phyloP scores from a whole-genome alignment of 2,888 invertebrate species.

The Parnassius smintheus region DNA sequence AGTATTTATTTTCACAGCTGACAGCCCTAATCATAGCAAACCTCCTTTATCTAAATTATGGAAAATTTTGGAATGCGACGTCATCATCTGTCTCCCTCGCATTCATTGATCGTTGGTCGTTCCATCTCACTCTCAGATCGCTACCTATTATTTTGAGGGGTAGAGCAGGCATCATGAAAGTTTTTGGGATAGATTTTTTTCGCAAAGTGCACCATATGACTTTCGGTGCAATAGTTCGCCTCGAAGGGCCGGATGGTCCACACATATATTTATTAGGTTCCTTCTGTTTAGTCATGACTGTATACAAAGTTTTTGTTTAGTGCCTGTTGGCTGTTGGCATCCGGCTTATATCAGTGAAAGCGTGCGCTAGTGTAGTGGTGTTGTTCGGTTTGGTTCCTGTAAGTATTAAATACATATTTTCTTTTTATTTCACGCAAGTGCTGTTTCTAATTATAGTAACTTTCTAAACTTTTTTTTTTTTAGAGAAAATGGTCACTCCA shows the following conservation, averaged over 20 bases:
- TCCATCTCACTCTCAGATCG: slow-evolving; percentile 52
- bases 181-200: slow-evolving; percentile 77
- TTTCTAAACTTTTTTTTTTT: no score
- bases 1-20: slow-evolving; percentile 23
- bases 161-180: slow-evolving; percentile 73
- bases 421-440: no score
- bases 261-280: slow-evolving; percentile 24
- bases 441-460: no score
- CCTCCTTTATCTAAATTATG: slow-evolving; percentile 79
- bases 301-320: slow-evolving; percentile 28
- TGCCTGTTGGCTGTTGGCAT: slow-evolving; percentile 28
- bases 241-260: slow-evolving; percentile 31
- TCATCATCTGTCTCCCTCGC: slow-evolving; percentile 54
- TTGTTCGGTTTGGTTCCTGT: background rate
- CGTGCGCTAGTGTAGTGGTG: slow-evolving; percentile 11
- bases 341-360: slow-evolving; percentile 27
- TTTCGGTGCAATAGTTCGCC: slow-evolving; percentile 54
- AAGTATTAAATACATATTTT: background rate
- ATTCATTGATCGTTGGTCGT: slow-evolving; percentile 41
- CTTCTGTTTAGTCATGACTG: slow-evolving; percentile 29
- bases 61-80: slow-evolving; percentile 78
- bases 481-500: no score
- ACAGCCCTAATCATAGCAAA: slow-evolving; percentile 79
- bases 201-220: slow-evolving; percentile 72
- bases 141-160: slow-evolving; percentile 69